Conservation (phyloP, 2,797 vertebrate species). For the Tapirus indicus region DNA sequence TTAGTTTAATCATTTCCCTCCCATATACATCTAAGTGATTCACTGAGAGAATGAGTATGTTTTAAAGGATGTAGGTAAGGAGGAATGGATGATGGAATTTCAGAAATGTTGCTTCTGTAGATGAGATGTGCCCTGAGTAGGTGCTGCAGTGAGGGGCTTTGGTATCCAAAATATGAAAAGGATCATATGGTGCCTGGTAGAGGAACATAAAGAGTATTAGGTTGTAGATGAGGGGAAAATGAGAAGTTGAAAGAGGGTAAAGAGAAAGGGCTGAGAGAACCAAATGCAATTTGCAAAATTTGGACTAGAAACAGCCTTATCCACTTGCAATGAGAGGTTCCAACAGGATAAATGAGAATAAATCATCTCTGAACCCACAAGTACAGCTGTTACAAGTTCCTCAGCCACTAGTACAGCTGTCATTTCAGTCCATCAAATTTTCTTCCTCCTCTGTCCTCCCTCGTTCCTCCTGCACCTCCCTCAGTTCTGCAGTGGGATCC, state of each 20-base stretch:
- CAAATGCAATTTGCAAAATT: not conserved
- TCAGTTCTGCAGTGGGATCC: not conserved
- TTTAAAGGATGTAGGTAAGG: not conserved
- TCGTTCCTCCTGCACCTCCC: not conserved
- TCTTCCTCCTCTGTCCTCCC: not conserved
- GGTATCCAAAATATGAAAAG: not conserved
- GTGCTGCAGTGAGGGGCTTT: not conserved
- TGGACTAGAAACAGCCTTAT: not conserved
- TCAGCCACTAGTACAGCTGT: not conserved
- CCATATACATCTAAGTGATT: not conserved
- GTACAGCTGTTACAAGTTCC: not conserved
- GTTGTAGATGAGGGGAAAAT: not conserved
- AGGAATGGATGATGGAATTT: not conserved
- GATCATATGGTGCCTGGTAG: not conserved
- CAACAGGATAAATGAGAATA: not conserved
- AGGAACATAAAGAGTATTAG: not conserved
- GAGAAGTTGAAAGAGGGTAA: not conserved
- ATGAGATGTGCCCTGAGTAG: not conserved
- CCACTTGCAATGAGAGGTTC: not conserved
- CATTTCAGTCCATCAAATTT: not conserved
- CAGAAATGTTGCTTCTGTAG: not conserved
- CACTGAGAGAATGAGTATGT: not conserved
- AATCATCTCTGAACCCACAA: conserved; percentile 7
- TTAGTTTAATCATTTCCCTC: not conserved
- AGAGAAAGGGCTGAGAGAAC: not conserved